phyloP scores from a whole-genome alignment of 2,113 vertebrate species.

The Hydrochoerus hydrochaeris region DNA sequence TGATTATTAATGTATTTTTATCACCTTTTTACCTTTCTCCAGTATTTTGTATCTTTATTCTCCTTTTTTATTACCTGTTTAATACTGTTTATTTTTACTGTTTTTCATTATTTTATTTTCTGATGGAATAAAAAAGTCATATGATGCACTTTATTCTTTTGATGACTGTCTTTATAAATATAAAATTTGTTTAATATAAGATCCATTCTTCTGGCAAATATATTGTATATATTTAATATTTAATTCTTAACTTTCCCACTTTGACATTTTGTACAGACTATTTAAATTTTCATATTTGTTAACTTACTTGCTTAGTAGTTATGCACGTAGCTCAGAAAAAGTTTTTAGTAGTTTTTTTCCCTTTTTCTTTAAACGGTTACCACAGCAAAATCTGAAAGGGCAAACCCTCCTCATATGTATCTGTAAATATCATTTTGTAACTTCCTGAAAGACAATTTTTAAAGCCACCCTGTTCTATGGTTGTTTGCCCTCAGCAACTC shows the following conservation, averaged over 20 bases:
- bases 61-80: neutral
- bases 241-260: neutral
- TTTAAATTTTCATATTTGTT: neutral
- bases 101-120: neutral
- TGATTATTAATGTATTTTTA: neutral
- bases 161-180: neutral
- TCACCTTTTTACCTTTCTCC: neutral
- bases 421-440: neutral
- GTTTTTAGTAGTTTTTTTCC: neutral
- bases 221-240: neutral
- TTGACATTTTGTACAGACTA: neutral
- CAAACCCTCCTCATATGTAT: neutral
- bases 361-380: neutral
- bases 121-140: neutral
- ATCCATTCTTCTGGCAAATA: neutral
- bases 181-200: neutral
- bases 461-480: neutral
- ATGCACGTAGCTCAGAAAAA: neutral
- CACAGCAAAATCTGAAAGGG: neutral
- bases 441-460: neutral
- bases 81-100: neutral
- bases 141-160: neutral
- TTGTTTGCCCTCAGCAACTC: neutral
- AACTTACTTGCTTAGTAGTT: neutral
- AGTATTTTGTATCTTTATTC: neutral